Evolutionary conservation across 2,888 invertebrate genomes (phyloP), one percentile per base, ranked within the genome.

Genomic region (Philereme transversata): DNA sequence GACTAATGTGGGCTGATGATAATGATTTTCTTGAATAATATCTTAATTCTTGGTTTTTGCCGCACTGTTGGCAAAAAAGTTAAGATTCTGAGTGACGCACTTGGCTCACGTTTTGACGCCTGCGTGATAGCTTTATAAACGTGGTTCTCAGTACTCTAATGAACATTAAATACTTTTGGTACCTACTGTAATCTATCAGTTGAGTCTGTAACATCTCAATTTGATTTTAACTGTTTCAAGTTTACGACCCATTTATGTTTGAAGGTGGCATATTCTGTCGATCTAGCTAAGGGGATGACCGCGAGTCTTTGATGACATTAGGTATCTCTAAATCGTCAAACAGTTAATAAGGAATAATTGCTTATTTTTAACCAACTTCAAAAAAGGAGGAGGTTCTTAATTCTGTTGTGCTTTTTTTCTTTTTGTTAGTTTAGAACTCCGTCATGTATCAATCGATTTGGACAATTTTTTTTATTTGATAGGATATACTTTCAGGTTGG

Each of bases 21-120:
- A 3, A 22, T 22, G 22, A 22, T 22, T 22, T 1, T 22, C 22
- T 22, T 22, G 22, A 22, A 22, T 22, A 3, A 22, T 22, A 3
- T 22, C 22, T 22, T 22, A 3, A 22, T 2, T 22, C 22, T 22
- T 22, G 22, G 1, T 22, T 22, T 22, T 22, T 22, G 50, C 41
- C 51, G 46, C 45, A 9, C 9, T 57, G 64, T 68, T 68, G 65
- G 68, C 71, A 68, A 72, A 72, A 54, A 72, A 71, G 62, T 50
- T 11, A 52, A 62, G 60, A 53, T 61, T 65, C 33, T 33, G 10
- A 43, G 63, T 81, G 81, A 81, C 79, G 82, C 75, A 79, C 64
- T 80, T 81, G 78, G 81, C 81, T 70, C 72, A 50, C 48, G 58
- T 52, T 65, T 57, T 55, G 53, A 67, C 60, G 51, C 65, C 55